Evolutionary conservation across 2,113 vertebrate genomes (phyloP), one percentile per base, ranked within the genome.

Genomic region (Anoplopoma fimbria): DNA sequence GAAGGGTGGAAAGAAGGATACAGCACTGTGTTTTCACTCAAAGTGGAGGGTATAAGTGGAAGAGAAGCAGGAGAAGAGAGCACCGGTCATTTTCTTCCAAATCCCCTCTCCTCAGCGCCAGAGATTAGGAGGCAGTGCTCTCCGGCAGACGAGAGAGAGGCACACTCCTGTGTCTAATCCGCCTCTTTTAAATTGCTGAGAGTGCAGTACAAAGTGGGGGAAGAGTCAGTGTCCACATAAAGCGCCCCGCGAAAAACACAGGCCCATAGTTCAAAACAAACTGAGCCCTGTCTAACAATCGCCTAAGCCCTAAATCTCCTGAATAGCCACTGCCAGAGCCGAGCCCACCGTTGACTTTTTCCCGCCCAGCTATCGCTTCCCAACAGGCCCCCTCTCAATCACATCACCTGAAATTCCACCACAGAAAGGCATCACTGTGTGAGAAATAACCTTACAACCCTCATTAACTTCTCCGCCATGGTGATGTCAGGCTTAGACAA

Each of bases 121-220:
- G 79, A 91, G 92, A 94, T 94, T 89, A 94, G 85, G 60, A 55
- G 65, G 55, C 72, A 81, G 65, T 92, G 85, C 88, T 90, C 79
- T 78, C 70, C 72, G 6, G 76, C 81, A 85, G 89, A 86, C 6
- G 69, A 62, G 79, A 77, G 89, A 68, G 81, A 81, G 83, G 78
- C 81, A 81, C 83, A 83, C 84, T 90, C 83, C 81, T 85, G 84
- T 70, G 69, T 88, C 90, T 93, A 92, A 94, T 92, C 93, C 91
- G 77, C 62, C 88, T 81, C 87, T 69, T 87, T 92, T 79, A 91
- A 91, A 91, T 69, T 88, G 86, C 91, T 89, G 90, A 93, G 90
- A 78, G 79, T 81, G 91, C 91, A 87, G 84, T 36, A 79, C 87
- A 90, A 81, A 84, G 81, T 86, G 68, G 83, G 74, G 77, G 69